These are phyloP conservation scores for Tor tambroides DNA, from an alignment of 2,113 vertebrate species.

Conservation along the genomic window DNA sequence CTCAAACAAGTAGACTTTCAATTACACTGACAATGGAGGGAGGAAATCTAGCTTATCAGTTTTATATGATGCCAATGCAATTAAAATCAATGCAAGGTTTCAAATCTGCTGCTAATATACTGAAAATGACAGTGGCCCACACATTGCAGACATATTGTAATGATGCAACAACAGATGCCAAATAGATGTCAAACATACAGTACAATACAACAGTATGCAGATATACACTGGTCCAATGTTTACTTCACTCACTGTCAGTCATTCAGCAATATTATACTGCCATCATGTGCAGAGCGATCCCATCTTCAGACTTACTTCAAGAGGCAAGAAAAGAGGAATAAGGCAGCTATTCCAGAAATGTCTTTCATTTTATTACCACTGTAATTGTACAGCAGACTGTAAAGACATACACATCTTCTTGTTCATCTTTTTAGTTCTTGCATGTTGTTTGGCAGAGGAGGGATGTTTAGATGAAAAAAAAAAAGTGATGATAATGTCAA, in stretches of 20 bases:
- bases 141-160: neutral
- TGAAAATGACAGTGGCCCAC: neutral
- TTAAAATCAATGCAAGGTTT: neutral
- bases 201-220: conserved; percentile 30
- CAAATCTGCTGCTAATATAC: neutral
- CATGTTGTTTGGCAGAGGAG: conserved; percentile 20
- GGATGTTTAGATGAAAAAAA: neutral
- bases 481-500: neutral
- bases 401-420: conserved; percentile 7
- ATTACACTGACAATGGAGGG: neutral
- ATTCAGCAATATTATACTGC: conserved; percentile 37
- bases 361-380: conserved; percentile 42
- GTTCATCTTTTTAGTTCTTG: neutral
- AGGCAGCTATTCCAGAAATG: conserved; percentile 65
- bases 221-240: conserved; percentile 25
- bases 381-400: conserved; percentile 34
- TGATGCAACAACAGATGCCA: conserved; percentile 17
- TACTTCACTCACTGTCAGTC: neutral
- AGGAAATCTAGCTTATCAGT: neutral
- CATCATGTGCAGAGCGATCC: neutral
- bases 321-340: conserved; percentile 44
- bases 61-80: neutral
- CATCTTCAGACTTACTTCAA: neutral
- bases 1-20: conserved; percentile 20
- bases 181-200: conserved; percentile 36